phyloP scores from a whole-genome alignment of 2,888 invertebrate genomes.

The Agrotis clavis region DNA sequence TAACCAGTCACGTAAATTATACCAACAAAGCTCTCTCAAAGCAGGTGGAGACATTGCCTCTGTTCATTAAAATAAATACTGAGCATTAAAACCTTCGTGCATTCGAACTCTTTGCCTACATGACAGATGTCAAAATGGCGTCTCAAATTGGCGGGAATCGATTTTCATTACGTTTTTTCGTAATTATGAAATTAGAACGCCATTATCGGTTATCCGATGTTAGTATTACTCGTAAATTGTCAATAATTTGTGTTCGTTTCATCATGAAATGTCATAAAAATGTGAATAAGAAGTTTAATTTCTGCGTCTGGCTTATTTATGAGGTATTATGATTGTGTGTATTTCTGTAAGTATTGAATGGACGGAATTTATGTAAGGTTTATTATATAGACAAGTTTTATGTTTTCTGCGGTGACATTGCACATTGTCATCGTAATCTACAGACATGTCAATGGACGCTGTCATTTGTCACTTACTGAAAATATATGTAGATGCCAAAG shows the following conservation, averaged over 20 bases:
- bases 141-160: slow-evolving; percentile 58
- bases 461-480: not conserved
- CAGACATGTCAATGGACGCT: not conserved
- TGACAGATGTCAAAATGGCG: slow-evolving; percentile 60
- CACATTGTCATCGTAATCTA: not conserved
- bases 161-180: slow-evolving; percentile 44
- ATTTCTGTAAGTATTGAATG: slow-evolving; percentile 1
- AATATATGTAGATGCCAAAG: no score
- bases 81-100: slow-evolving; percentile 48
- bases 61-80: slow-evolving; percentile 51
- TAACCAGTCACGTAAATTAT: slow-evolving; percentile 12
- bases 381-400: not conserved
- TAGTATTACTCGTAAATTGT: slow-evolving; percentile 40
- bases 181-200: slow-evolving; percentile 56
- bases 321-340: slow-evolving; percentile 8
- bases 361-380: slow-evolving; percentile 28
- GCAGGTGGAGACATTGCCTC: slow-evolving; percentile 50
- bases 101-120: slow-evolving; percentile 33
- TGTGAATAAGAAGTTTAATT: slow-evolving; percentile 34
- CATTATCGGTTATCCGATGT: slow-evolving; percentile 45
- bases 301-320: slow-evolving; percentile 27
- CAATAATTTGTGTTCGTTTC: slow-evolving; percentile 37
- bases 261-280: slow-evolving; percentile 38
- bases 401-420: slow-evolving; percentile 1
- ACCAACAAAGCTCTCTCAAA: not conserved